These are phyloP conservation scores for Alviniconcha strummeri DNA, from an alignment of 2,888 invertebrate genomes.

Conservation along the genomic window DNA sequence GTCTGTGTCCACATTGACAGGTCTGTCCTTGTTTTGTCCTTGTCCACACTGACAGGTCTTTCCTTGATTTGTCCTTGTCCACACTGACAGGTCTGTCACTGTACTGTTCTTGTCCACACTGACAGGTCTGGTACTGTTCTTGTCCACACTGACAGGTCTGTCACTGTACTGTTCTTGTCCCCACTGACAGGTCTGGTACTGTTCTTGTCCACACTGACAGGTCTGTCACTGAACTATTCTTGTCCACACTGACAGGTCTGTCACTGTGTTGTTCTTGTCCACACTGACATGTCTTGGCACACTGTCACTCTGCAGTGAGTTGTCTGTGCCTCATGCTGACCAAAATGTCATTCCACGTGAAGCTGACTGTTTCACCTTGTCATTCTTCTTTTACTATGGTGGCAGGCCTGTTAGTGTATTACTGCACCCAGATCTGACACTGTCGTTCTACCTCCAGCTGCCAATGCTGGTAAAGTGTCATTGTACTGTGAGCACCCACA, in stretches of 20 bases:
- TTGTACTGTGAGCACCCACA: too few species aligned
- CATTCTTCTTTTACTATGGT: neutral
- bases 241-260: neutral
- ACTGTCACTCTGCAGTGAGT: constrained; percentile 78
- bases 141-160: neutral
- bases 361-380: too few species aligned
- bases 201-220: constrained; percentile 80
- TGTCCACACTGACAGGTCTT: constrained; percentile 84
- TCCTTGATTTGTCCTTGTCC: neutral
- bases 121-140: constrained; percentile 82
- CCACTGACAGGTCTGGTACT: too few species aligned
- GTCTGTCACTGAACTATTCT: constrained; percentile 80
- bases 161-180: too few species aligned
- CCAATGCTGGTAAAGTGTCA: too few species aligned
- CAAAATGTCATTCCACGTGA: too few species aligned
- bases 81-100: neutral
- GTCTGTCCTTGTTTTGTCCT: neutral
- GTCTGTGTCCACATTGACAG: constrained; percentile 74
- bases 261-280: too few species aligned
- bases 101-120: constrained; percentile 72
- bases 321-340: too few species aligned
- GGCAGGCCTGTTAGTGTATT: neutral
- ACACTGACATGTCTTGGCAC: neutral
- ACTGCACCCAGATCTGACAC: too few species aligned
- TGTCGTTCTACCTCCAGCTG: too few species aligned